Conservation (phyloP, 2,888 invertebrate genomes). For the Drosophila birchii region DNA sequence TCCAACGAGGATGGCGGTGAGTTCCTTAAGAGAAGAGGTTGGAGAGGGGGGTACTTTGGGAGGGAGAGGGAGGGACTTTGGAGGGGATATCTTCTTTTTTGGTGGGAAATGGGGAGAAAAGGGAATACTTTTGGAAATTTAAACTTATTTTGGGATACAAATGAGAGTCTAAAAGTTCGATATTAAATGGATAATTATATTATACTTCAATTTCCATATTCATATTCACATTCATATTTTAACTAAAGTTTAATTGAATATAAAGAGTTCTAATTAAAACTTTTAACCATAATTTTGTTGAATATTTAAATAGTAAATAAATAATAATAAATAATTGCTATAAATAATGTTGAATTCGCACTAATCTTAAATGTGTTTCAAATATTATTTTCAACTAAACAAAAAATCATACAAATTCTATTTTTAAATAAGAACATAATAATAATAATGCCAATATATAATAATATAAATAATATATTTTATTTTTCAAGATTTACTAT, state of each 20-base stretch:
- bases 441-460: background rate
- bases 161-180: background rate
- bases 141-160: background rate
- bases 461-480: too few species aligned
- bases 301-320: background rate
- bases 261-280: too few species aligned
- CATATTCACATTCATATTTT: background rate
- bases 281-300: background rate
- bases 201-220: background rate
- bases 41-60: too few species aligned
- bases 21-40: constrained; percentile 31
- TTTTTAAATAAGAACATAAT: background rate
- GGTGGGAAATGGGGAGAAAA: background rate
- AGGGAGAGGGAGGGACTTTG: too few species aligned
- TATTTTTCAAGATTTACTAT: too few species aligned
- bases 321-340: background rate
- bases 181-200: background rate
- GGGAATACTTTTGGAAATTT: background rate
- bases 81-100: too few species aligned
- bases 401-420: background rate
- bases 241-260: background rate
- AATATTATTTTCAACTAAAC: background rate
- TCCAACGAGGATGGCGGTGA: constrained; percentile 83
- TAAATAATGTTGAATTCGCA: background rate
- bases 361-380: background rate